Evolutionary conservation across 2,113 vertebrate genomes (phyloP), one percentile per base, ranked within the genome.

Genomic region (Gyps fulvus): DNA sequence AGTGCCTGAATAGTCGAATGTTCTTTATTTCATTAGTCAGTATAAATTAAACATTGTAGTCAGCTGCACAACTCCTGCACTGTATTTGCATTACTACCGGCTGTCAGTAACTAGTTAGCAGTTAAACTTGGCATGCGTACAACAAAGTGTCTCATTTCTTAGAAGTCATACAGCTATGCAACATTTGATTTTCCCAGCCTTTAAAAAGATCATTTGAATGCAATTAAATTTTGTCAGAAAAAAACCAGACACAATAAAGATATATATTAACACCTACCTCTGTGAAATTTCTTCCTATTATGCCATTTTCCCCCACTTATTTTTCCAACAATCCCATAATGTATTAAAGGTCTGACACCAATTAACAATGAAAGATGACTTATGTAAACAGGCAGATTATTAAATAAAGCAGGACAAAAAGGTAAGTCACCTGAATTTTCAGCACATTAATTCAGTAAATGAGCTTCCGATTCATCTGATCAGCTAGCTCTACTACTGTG

Each of bases 371-470:
- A 97, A 97, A 96, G 89, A 93, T 63, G 38, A 69, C 73, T 97
- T 97, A 94, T 6, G 32, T 95, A 97, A 98, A 97, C 36, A 97
- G 55, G 20, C 42, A 84, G 72, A 83, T 15, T 92, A 83, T 82
- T 97, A 98, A 97, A 96, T 84, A 98, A 96, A 83, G 83, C 63
- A 95, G 7, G 42, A 94, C 55, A 97, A 91, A 91, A 78, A 95
- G 74, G 83, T 69, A 95, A 97, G 84, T 95, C 90, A 93, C 74
- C 90, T 97, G 91, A 94, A 84, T 95, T 98, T 97, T 97, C 95
- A 96, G 70, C 61, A 95, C 58, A 95, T 94, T 96, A 97, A 94
- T 97, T 97, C 93, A 95, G 62, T 93, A 98, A 98, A 97, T 85
- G 66, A 97, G 88, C 80, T 97, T 98, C 73, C 16, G 47, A 94